Evolutionary conservation across 2,113 vertebrate species (phyloP).

Genomic region (Oophaga pumilio): DNA sequence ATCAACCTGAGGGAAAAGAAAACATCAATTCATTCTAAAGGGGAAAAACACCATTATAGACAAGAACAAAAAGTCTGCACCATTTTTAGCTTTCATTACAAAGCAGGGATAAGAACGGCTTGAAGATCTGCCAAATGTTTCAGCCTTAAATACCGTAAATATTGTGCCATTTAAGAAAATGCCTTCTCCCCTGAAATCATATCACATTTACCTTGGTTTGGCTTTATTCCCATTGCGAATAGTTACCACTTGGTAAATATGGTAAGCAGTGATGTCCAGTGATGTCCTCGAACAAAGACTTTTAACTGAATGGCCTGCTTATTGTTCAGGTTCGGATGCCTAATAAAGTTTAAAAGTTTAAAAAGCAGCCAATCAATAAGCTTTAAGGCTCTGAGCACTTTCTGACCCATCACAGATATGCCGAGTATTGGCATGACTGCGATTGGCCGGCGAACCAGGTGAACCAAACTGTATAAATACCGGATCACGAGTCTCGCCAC

Average conservation of each 20-base stretch:
- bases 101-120: conserved; percentile 10
- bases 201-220: background rate
- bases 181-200: background rate
- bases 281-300: too few relatives aligned
- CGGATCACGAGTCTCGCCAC: too few relatives aligned
- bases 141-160: background rate
- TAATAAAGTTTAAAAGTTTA: too few relatives aligned
- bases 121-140: conserved; percentile 41
- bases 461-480: too few relatives aligned
- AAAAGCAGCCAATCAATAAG: too few relatives aligned
- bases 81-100: conserved; percentile 27
- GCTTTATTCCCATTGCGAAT: background rate
- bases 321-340: too few relatives aligned
- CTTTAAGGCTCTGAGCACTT: too few relatives aligned
- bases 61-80: background rate
- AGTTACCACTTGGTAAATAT: background rate
- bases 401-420: too few relatives aligned
- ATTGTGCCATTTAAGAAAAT: background rate
- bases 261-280: background rate
- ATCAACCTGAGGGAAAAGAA: background rate
- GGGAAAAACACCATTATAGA: conserved; percentile 17
- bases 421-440: too few relatives aligned
- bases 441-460: too few relatives aligned
- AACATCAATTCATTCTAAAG: conserved; percentile 2
- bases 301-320: too few relatives aligned